These are phyloP conservation scores for Andrena trimmerana DNA, from an alignment of 2,888 invertebrate species.

Conservation along the genomic window DNA sequence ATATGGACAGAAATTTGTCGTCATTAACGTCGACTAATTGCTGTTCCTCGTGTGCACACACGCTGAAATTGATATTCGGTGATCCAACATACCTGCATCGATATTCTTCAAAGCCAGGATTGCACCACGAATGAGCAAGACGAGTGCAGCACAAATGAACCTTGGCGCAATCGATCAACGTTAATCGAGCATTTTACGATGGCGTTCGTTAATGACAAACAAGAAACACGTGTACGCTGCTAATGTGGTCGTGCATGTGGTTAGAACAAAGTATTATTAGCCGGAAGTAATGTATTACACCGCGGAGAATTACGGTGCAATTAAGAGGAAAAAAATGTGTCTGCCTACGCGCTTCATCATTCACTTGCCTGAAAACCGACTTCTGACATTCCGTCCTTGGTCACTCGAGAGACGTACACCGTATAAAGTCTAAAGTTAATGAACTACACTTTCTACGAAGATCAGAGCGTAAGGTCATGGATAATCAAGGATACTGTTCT, in stretches of 20 bases:
- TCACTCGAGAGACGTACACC: constrained; percentile 36
- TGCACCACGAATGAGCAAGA: constrained; percentile 7
- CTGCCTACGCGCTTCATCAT: constrained; percentile 44
- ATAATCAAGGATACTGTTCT: constrained; percentile 23
- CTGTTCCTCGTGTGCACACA: background rate
- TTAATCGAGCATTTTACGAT: constrained; percentile 47
- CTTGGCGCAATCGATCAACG: constrained; percentile 48
- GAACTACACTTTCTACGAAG: constrained; percentile 37
- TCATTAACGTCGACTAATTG: constrained; percentile 29
- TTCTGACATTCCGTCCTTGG: constrained; percentile 45
- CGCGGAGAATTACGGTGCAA: constrained; percentile 36
- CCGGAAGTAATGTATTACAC: constrained; percentile 40
- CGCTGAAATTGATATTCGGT: constrained; percentile 41
- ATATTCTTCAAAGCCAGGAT: constrained; percentile 36
- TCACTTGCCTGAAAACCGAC: constrained; percentile 36
- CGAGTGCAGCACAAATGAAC: constrained; percentile 11
- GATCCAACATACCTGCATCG: constrained; percentile 26
- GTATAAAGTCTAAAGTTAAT: constrained; percentile 44
- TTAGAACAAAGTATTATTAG: constrained; percentile 42
- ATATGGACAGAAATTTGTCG: constrained; percentile 26
- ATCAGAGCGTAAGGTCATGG: constrained; percentile 9
- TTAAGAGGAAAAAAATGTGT: constrained; percentile 38
- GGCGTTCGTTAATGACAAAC: constrained; percentile 41
- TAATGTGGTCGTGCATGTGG: constrained; percentile 12
- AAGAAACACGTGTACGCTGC: constrained; percentile 10